Base-by-base conservation (phyloP, 2,888 invertebrate genomes). In the Lithosia quadra region DNA sequence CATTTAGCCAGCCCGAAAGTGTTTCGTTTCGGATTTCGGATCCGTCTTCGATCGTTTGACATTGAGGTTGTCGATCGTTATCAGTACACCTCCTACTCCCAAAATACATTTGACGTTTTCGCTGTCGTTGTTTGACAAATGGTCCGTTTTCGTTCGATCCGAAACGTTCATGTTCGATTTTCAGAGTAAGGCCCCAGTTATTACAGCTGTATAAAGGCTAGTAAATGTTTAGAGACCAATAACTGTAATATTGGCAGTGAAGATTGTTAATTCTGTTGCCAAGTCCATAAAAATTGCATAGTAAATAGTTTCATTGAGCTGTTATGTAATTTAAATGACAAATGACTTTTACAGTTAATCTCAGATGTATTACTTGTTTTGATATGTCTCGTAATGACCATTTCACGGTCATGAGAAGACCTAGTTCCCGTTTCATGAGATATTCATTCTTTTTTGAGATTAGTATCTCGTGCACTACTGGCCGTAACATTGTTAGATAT, bases 381-480 rank as follows among this genome's bases (percentile, higher is more conserved):
- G 22, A 43, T 63, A 63, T 24, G 24, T 64, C 64, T 64, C 60
- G 76, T 70, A 77, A 80, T 72, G 66, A 63, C 62, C 65, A 82
- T 75, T 86, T 86, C 86, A 86, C 79, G 89, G 89, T 74, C 91
- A 83, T 88, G 89, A 81, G 90, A 89, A 87, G 83, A 81, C 77
- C 82, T 81, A 82, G 84, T 78, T 80, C 83, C 73, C 84, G 67
- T 82, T 85, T 74, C 63, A 71, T 80, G 77, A 65, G 77, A 75
- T 69, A 67, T 57, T 56, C 63, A 75, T 78, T 78, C 65, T 76
- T 78, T 67, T 59, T 60, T 36, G 34, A 74, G 66, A 77, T 76
- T 62, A 21, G 0, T 70, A 79, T 79, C 80, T n/a, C 62, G 80
- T 73, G 58, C 74, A 68, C 34, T 79, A 79, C 69, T 71, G 68